phyloP scores from a whole-genome alignment of 2,888 invertebrate genomes.

The Scaptomyza flava region DNA sequence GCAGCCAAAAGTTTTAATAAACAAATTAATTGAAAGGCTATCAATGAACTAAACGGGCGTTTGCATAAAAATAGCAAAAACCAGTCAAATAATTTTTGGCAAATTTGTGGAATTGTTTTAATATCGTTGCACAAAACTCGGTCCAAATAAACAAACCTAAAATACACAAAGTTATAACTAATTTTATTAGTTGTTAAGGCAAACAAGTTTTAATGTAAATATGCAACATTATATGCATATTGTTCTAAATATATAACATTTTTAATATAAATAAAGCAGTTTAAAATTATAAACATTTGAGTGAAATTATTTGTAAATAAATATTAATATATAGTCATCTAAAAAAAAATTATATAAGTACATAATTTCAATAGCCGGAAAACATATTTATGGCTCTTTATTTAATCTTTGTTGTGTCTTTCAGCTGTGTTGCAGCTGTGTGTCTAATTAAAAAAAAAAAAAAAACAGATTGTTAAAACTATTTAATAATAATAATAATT shows the following conservation, averaged over 20 bases:
- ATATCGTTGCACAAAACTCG: neutral
- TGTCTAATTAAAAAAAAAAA: too few relatives aligned
- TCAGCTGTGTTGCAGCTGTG: too few relatives aligned
- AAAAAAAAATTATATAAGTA: too few relatives aligned
- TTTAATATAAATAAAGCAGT: too few relatives aligned
- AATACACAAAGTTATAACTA: neutral
- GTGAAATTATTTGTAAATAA: too few relatives aligned
- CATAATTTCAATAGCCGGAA: too few relatives aligned
- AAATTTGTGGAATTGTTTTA: neutral
- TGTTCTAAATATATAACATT: neutral
- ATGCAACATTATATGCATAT: neutral
- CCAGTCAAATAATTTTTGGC: neutral
- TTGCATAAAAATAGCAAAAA: neutral
- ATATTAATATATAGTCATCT: too few relatives aligned
- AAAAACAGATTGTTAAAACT: neutral
- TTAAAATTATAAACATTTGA: too few relatives aligned
- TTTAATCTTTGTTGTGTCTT: too few relatives aligned
- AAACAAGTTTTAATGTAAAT: neutral
- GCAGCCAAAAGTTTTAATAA: neutral
- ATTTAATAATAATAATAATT: too few relatives aligned
- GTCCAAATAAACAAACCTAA: neutral
- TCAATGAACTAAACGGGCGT: neutral
- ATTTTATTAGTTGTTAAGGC: neutral
- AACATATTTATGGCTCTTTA: too few relatives aligned
- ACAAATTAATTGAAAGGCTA: conserved; percentile 8